phyloP scores from a whole-genome alignment of 1,140 invertebrate species.

The Pinna nobilis region DNA sequence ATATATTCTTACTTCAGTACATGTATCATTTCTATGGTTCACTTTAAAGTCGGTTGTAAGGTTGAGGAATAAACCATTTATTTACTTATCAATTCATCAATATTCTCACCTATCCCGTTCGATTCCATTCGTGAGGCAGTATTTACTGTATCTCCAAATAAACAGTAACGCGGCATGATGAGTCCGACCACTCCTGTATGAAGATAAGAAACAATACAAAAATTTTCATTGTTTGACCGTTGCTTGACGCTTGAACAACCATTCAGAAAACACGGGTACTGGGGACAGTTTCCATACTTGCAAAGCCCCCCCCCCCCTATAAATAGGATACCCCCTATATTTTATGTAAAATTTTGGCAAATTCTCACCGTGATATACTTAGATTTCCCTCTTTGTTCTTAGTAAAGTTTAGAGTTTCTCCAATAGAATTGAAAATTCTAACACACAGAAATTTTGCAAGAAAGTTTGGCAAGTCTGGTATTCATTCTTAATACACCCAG shows the following conservation, averaged over 20 bases:
- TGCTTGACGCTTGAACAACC: neutral
- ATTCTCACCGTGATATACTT: neutral
- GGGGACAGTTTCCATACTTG: neutral
- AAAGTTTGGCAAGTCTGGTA: too few species aligned
- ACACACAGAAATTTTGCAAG: too few species aligned
- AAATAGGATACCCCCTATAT: neutral
- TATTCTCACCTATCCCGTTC: constrained; percentile 36
- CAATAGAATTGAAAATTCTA: too few species aligned
- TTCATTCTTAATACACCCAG: too few species aligned
- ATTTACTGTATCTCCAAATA: constrained; percentile 61
- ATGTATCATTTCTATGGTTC: neutral
- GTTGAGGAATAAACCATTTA: too few species aligned
- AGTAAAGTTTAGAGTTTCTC: too few species aligned
- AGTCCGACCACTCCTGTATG: constrained; percentile 54
- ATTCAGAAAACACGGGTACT: neutral
- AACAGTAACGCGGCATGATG: constrained; percentile 58
- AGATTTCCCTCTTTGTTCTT: too few species aligned
- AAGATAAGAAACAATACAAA: neutral
- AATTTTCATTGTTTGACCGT: neutral
- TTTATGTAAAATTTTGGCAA: neutral
- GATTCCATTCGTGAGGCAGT: constrained; percentile 60
- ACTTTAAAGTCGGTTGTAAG: too few species aligned
- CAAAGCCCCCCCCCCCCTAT: neutral
- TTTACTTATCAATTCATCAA: neutral
- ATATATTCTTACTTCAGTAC: neutral